These are phyloP conservation scores for Helogale parvula DNA, from an alignment of 2,113 vertebrate species.

Conservation along the genomic window DNA sequence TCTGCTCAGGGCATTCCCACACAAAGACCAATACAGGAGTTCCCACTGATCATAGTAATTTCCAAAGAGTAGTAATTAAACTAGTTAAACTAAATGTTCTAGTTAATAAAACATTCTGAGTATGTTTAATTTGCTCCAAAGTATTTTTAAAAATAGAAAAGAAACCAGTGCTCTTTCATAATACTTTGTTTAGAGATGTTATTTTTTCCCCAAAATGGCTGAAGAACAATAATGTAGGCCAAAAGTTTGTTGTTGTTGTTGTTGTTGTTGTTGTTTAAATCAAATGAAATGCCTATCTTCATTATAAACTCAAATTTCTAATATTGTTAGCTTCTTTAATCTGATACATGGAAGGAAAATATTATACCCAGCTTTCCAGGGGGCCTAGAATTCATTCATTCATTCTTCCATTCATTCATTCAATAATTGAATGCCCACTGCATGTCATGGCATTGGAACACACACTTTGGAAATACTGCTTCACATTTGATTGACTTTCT, in stretches of 20 bases:
- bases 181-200: neutral
- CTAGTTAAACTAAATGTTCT: constrained; percentile 56
- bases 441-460: neutral
- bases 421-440: neutral
- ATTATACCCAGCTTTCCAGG: neutral
- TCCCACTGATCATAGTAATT: constrained; percentile 53
- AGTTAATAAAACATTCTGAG: constrained; percentile 69
- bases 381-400: neutral
- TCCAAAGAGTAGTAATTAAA: constrained; percentile 66
- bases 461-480: neutral
- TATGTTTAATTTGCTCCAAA: constrained; percentile 62
- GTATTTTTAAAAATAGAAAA: constrained; percentile 64
- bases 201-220: neutral
- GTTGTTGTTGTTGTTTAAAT: neutral
- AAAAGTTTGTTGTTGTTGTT: neutral
- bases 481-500: neutral
- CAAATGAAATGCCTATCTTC: constrained; percentile 31
- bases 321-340: constrained; percentile 33
- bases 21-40: constrained; percentile 37
- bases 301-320: neutral
- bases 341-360: neutral
- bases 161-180: constrained; percentile 6
- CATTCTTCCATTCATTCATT: neutral
- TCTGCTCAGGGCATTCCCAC: constrained; percentile 2
- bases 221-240: constrained; percentile 13